These are phyloP conservation scores for Aphaenogaster ashmeadi DNA, from an alignment of 1,140 invertebrate genomes.

Conservation along the genomic window DNA sequence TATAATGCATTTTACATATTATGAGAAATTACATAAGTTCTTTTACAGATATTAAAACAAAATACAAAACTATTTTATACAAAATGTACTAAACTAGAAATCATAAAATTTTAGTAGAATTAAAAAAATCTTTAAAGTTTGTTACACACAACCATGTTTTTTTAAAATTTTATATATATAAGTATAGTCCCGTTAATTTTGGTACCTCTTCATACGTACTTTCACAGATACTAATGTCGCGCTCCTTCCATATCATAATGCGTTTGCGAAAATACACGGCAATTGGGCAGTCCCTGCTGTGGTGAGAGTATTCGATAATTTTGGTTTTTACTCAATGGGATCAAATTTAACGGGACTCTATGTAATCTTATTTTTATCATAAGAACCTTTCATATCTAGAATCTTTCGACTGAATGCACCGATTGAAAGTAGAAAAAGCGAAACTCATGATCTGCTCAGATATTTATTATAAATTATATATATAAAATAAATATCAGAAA, in stretches of 20 bases:
- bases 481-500: neutral
- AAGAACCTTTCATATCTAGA: neutral
- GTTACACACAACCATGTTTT: neutral
- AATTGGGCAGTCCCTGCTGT: too few relatives aligned
- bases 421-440: neutral
- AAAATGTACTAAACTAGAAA: neutral
- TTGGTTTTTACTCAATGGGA: too few relatives aligned
- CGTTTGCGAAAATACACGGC: too few relatives aligned
- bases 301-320: too few relatives aligned
- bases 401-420: neutral
- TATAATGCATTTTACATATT: neutral
- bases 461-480: neutral
- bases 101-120: neutral
- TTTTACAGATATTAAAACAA: neutral
- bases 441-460: neutral
- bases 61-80: slow-evolving; percentile 9
- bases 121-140: neutral
- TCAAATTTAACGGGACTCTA: too few relatives aligned
- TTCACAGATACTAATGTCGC: too few relatives aligned
- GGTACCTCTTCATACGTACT: too few relatives aligned
- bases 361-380: neutral
- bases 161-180: neutral
- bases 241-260: too few relatives aligned
- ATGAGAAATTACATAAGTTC: neutral
- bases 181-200: too few relatives aligned